phyloP scores from a whole-genome alignment of 2,888 invertebrate genomes.

The Leptopterna dolabrata region DNA sequence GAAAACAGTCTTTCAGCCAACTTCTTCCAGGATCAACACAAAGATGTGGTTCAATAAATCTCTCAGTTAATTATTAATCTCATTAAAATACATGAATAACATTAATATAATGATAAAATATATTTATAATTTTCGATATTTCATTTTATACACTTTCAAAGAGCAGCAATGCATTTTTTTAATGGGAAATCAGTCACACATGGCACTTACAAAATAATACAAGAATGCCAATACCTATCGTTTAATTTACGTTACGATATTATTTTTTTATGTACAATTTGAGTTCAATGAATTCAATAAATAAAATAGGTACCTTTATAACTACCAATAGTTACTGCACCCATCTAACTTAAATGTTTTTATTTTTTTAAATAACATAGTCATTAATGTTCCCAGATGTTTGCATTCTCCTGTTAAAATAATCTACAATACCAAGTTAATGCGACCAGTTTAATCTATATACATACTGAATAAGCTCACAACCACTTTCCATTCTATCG shows the following conservation, averaged over 20 bases:
- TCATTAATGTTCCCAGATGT: conserved; percentile 4
- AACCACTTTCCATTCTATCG: background rate
- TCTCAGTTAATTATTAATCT: conserved; percentile 26
- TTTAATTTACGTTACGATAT: conserved; percentile 18
- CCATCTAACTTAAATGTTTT: background rate
- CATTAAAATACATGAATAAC: conserved; percentile 39
- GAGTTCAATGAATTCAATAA: conserved; percentile 35
- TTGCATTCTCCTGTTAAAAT: background rate
- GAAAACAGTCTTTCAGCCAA: background rate
- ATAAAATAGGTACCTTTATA: background rate
- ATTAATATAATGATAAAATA: conserved; percentile 41
- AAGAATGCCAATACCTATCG: conserved; percentile 42
- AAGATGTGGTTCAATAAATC: conserved; percentile 23
- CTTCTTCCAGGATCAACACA: background rate
- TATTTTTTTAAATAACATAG: conserved; percentile 15
- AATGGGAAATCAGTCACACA: conserved; percentile 50
- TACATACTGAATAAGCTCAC: conserved; percentile 19
- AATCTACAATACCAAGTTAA: conserved; percentile 18
- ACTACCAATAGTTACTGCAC: background rate
- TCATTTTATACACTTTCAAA: conserved; percentile 27
- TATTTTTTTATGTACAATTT: conserved; percentile 41
- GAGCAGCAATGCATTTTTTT: conserved; percentile 16
- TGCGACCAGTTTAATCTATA: background rate
- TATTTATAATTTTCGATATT: conserved; percentile 15
- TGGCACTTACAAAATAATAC: conserved; percentile 52